Evolutionary conservation across 30 jellyfish, hydroid and myxozoan species (phyloP), one percentile per base, ranked within the genome.

Genomic region (Aurelia sp.): DNA sequence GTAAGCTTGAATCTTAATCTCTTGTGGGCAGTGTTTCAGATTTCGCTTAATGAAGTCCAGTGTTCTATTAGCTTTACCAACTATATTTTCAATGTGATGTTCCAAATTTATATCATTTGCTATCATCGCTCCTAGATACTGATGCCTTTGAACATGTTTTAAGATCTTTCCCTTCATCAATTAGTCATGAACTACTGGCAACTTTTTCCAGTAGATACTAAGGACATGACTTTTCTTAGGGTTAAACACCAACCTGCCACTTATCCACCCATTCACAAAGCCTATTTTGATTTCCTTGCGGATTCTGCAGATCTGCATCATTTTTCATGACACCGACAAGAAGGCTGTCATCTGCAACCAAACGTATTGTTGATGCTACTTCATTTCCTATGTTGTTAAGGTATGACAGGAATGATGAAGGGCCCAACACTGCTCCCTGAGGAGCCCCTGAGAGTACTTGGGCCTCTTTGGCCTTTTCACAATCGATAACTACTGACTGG

Each of bases 1-100:
- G 68, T 71, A 61, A 35, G 94, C 88, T 72, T 72, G 82, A 22
- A 72, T 58, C 63, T 84, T 72, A 48, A 55, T 74, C 85, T 84
- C 88, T 63, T 71, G 72, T 72, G 81, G 77, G 88, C 81, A 71
- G 68, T 60, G 80, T 55, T 72, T 71, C 13, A 61, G 78, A 60
- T 82, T 82, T 33, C 50, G 72, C 86, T 68, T 68, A 4, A 82
- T 67, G 33, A 52, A 82, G 17, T 78, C 92, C 50, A 82, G 38
- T 55, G 78, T 4, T 82, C 87, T 67, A 71, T 82, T 67, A 61
- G 92, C 87, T 53, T 82, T 53, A 6, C 78, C 50, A 55, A 82
- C 86, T 47, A 70, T 58, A 19, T 38, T 82, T 67, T 82, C 92
- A 44, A 55, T 51, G 55, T 80, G 83, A 80, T 48, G 60, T 67